These are phyloP conservation scores for Corvus hawaiiensis DNA, from an alignment of 2,113 vertebrate genomes.

Conservation along the genomic window DNA sequence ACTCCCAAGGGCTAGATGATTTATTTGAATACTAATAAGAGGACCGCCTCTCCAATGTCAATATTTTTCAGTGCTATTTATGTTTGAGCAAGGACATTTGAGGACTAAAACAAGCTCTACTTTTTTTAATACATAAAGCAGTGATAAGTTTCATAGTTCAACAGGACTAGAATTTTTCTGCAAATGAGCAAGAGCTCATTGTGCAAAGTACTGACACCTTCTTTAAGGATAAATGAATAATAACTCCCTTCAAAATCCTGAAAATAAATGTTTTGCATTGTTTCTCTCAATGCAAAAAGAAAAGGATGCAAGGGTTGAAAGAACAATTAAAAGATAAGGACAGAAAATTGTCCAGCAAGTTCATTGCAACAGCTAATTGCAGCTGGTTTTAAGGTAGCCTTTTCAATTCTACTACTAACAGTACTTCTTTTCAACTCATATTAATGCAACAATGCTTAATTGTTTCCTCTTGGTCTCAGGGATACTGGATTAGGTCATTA, in stretches of 20 bases:
- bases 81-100: not conserved
- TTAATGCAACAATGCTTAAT: not conserved
- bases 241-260: not conserved
- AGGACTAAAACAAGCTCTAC: not conserved
- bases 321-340: constrained; percentile 33
- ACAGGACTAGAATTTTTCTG: not conserved
- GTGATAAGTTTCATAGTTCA: not conserved
- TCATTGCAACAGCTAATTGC: not conserved
- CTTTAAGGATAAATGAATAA: not conserved
- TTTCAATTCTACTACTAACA: not conserved
- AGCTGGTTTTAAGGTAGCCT: not conserved
- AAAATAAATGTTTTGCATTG: constrained; percentile 30
- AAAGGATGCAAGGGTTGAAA: not conserved
- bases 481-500: not conserved
- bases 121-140: not conserved
- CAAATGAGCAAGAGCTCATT: not conserved
- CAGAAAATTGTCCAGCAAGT: not conserved
- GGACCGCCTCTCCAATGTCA: fast-evolving
- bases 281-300: not conserved
- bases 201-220: not conserved
- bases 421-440: not conserved
- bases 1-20: not conserved
- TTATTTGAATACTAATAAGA: not conserved
- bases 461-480: not conserved
- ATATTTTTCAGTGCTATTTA: not conserved